Percentiles rank a stretch among this genome's conserved stretches.
Conservation (phyloP, 2,113 vertebrate species). For the Aplodontia rufa region DNA sequence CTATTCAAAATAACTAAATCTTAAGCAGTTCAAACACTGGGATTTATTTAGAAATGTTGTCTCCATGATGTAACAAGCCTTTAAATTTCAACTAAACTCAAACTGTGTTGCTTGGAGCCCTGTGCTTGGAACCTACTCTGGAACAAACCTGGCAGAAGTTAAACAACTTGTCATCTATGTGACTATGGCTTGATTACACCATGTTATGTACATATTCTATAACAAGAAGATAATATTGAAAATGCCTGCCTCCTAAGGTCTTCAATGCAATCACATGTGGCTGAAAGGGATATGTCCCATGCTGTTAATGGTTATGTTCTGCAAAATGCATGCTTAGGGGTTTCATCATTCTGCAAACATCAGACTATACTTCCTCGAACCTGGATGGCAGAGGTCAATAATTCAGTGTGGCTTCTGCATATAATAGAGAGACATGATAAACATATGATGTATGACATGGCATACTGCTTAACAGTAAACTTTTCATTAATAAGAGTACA, state of each 20-base stretch:
- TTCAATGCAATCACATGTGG: background rate
- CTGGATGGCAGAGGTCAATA: background rate
- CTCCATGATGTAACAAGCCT: background rate
- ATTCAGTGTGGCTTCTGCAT: background rate
- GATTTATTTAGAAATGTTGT: background rate
- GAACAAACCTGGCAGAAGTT: background rate
- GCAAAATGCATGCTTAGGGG: background rate
- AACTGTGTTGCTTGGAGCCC: background rate
- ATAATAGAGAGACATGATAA: background rate
- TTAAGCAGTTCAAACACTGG: background rate
- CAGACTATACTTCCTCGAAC: background rate
- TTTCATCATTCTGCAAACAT: background rate
- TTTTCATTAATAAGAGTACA: background rate
- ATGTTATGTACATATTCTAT: background rate
- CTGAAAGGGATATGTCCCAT: too few relatives aligned
- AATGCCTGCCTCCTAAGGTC: background rate
- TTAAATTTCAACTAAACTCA: background rate
- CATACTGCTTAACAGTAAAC: background rate
- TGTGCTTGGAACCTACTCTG: background rate
- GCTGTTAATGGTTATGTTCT: background rate
- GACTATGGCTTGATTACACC: background rate
- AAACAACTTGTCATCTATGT: background rate
- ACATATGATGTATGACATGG: background rate
- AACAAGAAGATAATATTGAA: background rate
- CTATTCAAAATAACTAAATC: background rate